Evolutionary conservation across 2,113 vertebrate species (phyloP), one percentile per base, ranked within the genome.

Genomic region (Apodemus speciosus): DNA sequence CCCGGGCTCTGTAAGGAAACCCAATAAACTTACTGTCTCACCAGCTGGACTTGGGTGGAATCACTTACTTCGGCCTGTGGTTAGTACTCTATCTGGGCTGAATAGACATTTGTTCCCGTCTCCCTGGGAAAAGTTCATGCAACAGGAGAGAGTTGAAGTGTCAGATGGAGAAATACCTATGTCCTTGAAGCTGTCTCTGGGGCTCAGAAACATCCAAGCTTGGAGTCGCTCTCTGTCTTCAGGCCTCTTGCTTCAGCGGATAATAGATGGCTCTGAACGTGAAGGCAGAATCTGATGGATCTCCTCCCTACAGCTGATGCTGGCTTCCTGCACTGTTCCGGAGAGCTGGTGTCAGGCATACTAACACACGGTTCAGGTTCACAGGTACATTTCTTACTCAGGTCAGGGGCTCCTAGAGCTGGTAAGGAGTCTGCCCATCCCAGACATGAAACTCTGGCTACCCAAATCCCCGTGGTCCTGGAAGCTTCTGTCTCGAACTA

Each of bases 201-300:
- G 51, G 10, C 58, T 87, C 53, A 58, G 46, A 90, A 69, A 53
- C 72, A 30, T 40, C 76, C 81, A 80, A 94, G 79, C n/a, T 62
- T 66, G n/a, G 6, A 80, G n/a, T 35, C 53, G 32, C 60, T 81
- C 40, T 84, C 60, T 76, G 60, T 73, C 40, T 92, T 64, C 51
- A 85, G 73, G 90, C 20, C 40, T 88, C 73, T 51, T 21, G 30
- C 92, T 72, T 38, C 3, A 76, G 40, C 18, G 72, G n/a, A 40
- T 89, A 75, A 89, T 64, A 71, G 68, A 73, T 43, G 38, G 43
- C 40, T 49, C 27, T 79, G 88, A 56, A 9, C 32, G 46, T 60
- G 62, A 79, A 91, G 86, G 4, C 64, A 58, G 32, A 91, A 92
- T 83, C 69, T 83, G 64, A 10, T 68, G 40, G 46, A 73, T 90